Conservation (phyloP, 2,113 vertebrate genomes). For the Archocentrus centrarchus region DNA sequence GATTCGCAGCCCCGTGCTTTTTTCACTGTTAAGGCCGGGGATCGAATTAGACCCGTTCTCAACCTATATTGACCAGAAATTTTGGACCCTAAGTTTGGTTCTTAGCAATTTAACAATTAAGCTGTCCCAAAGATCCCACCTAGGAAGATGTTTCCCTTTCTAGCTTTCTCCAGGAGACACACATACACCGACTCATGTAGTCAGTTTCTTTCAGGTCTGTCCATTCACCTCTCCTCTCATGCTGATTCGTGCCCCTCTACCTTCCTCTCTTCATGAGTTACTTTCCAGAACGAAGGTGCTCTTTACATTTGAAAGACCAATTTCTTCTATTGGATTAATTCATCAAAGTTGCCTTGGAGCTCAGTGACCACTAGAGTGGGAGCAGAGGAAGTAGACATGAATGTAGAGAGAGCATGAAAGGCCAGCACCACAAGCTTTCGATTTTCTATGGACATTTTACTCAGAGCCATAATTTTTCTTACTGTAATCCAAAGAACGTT, state of each 20-base stretch:
- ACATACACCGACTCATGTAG: not conserved
- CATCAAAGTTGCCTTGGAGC: slow-evolving; percentile 59
- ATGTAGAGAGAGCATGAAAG: slow-evolving; percentile 24
- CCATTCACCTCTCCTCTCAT: slow-evolving; percentile 43
- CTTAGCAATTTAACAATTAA: not conserved
- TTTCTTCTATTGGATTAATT: slow-evolving; percentile 69
- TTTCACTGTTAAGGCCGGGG: not conserved
- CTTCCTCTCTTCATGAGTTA: slow-evolving; percentile 40
- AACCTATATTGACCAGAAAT: not conserved
- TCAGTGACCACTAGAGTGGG: slow-evolving; percentile 40
- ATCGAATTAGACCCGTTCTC: not conserved
- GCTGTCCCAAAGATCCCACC: not conserved
- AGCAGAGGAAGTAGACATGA: slow-evolving; percentile 24
- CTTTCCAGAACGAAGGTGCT: slow-evolving; percentile 61
- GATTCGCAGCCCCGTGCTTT: not conserved
- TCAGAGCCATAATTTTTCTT: slow-evolving; percentile 2
- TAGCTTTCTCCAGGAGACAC: not conserved
- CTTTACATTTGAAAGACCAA: slow-evolving; percentile 66
- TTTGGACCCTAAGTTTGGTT: not conserved
- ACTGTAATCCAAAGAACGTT: slow-evolving; percentile 1
- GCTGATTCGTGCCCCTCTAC: slow-evolving; percentile 35
- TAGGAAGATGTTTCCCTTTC: not conserved
- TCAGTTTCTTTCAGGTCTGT: slow-evolving; percentile 40
- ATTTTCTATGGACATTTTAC: slow-evolving; percentile 22
- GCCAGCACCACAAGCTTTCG: slow-evolving; percentile 9